Conservation (phyloP, 2,113 vertebrate species). For the Chloropsis hardwickii region DNA sequence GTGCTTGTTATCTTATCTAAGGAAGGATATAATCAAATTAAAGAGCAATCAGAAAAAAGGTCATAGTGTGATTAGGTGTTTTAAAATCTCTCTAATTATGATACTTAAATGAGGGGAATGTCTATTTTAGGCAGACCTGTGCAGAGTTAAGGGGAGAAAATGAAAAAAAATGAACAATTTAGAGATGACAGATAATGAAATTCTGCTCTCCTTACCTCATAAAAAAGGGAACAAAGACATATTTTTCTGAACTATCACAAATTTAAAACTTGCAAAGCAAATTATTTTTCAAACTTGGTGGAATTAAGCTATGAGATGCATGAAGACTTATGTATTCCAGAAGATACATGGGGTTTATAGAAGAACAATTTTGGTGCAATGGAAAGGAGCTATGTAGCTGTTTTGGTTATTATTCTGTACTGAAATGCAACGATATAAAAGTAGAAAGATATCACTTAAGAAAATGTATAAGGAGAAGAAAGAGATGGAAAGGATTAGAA, state of each 20-base stretch:
- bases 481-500: not conserved
- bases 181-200: not conserved
- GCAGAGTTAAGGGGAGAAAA: not conserved
- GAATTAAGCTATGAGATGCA: not conserved
- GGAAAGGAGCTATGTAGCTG: not conserved
- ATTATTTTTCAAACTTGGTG: not conserved
- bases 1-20: not conserved
- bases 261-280: not conserved
- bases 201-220: not conserved
- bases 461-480: not conserved
- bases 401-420: not conserved
- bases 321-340: not conserved
- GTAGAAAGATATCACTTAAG: not conserved
- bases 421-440: not conserved
- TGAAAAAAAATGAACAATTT: not conserved
- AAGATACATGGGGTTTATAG: not conserved
- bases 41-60: not conserved
- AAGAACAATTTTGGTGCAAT: not conserved
- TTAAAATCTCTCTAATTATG: slow-evolving; percentile 1
- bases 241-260: not conserved
- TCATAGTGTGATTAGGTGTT: not conserved
- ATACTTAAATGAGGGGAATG: not conserved
- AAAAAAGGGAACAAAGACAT: not conserved
- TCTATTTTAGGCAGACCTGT: not conserved
- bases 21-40: not conserved